Evolutionary conservation across 2,797 vertebrate genomes (phyloP), one percentile per base, ranked within the genome.

Genomic region (Hoplostethus atlanticus): DNA sequence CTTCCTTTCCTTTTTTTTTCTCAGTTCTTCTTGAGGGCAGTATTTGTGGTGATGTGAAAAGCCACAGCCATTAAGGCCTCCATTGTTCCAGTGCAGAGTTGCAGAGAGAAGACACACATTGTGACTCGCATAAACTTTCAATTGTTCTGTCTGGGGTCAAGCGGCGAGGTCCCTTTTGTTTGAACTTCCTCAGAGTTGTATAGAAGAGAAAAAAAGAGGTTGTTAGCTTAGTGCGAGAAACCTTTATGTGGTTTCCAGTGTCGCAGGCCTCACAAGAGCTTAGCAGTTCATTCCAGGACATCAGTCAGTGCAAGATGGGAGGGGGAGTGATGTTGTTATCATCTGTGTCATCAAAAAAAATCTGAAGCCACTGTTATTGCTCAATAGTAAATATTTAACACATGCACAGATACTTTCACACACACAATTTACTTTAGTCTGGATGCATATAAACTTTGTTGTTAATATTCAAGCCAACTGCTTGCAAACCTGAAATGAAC

Each of bases 141-240:
- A 92, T 95, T 95, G 94, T 95, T 95, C 85, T 59, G 76, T 81
- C 72, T 79, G 83, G 94, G 91, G 92, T 93, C 91, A 91, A 93
- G 93, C 84, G 73, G 91, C 60, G 91, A 92, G 78, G 76, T 94
- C 92, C 83, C 93, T 93, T 95, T 94, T 95, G 94, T 95, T 88
- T 86, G 73, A 84, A 91, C 90, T 92, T 91, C 87, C 90, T 87
- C 73, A 46, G 76, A 79, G 76, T 59, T 56, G 63, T 77, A 54
- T 44, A 65, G 73, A 82, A 57, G 54, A 78, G 63, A 79, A 64
- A 74, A 80, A 81, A 83, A 62, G 61, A 84, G 80, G 71, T 76
- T 81, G 79, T 87, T 89, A 68, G 87, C 71, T 54, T 76, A 73
- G 80, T 59, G 84, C 57, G 21, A 62, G 63, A 88, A 78, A 82